Evolutionary conservation across 2,888 invertebrate species (phyloP).

Genomic region (Clostera curtula): DNA sequence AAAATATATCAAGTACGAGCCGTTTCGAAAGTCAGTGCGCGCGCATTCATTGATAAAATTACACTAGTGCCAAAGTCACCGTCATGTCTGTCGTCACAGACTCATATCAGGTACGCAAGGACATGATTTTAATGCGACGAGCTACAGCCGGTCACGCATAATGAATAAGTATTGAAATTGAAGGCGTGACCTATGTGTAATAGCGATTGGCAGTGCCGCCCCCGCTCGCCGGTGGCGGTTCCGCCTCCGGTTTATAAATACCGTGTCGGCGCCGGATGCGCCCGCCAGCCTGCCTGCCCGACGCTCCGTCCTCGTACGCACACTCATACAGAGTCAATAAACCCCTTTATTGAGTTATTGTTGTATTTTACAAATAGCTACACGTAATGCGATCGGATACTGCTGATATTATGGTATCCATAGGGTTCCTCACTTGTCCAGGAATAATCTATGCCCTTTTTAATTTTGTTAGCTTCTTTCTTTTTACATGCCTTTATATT

Average conservation of each 20-base stretch:
- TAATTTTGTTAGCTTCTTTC: too few species aligned
- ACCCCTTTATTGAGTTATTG: conserved; percentile 47
- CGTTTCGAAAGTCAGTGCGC: conserved; percentile 4
- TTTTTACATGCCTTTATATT: too few species aligned
- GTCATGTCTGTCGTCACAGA: conserved; percentile 1
- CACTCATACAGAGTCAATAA: conserved; percentile 34
- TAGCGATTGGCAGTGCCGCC: conserved; percentile 29
- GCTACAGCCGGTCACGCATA: conserved; percentile 23
- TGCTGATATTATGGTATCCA: conserved; percentile 19
- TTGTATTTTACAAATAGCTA: conserved; percentile 41
- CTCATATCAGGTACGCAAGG: conserved; percentile 7
- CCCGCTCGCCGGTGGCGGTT: conserved; percentile 41
- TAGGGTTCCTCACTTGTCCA: conserved; percentile 9
- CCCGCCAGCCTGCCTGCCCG: conserved; percentile 31
- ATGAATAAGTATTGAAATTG: conserved; percentile 32
- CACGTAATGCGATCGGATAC: conserved; percentile 22
- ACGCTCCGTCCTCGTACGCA: conserved; percentile 28
- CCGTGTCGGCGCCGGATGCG: conserved; percentile 62
- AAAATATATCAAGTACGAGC: conserved; percentile 18
- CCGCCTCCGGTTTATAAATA: conserved; percentile 69
- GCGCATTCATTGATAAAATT: conserved; percentile 6
- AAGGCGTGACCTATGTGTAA: conserved; percentile 31
- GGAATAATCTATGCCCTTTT: not conserved
- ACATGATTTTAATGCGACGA: conserved; percentile 6
- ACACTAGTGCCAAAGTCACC: conserved; percentile 1